Evolutionary conservation across 2,888 invertebrate species (phyloP), one percentile per base, ranked within the genome.

Genomic region (Crepidodera aurea): DNA sequence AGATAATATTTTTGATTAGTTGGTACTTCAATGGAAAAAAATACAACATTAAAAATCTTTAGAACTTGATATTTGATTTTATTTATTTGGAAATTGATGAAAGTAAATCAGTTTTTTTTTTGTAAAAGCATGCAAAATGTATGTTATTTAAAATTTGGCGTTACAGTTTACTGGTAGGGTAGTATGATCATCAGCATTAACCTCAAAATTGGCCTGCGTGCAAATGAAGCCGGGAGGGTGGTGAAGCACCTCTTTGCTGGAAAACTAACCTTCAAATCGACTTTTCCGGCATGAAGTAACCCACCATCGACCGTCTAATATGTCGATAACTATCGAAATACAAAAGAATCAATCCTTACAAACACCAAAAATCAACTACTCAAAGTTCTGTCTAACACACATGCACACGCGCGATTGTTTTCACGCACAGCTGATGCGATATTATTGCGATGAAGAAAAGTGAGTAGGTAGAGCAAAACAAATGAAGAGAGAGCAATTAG

Each of bases 361-460:
- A 61, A 29, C 61, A 61, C 61, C 60, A 55, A 18, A 10, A 51
- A 56, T 51, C 51, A 61, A 61, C 61, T 56, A 56, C 34, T 56
- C 56, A 61, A 55, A 61, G 51, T 51, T 44, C 56, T 19, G 56
- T 55, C 40, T 32, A 48, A 53, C 46, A 55, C 46, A 55, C 58
- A 62, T 44, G 46, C 62, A 55, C 63, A 59, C 62, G 62, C 62
- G 62, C 53, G 34, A 46, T 34, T 44, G 29, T 37, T 40, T 59
- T 44, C 60, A 63, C 63, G 42, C 55, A 62, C 62, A 59, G 58
- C 62, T 59, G 63, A 55, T 59, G 55, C 32, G 34, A 50, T n/a
- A n/a, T n/a, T n/a, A n/a, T 48, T 15, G 48, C 29, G 1, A 29
- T 15, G 29, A 48, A 48, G 48, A 48, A 48, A 48, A 25, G 10